Evolutionary conservation across 2,113 vertebrate genomes (phyloP), one percentile per base, ranked within the genome.

Genomic region (Hystrix brachyura): DNA sequence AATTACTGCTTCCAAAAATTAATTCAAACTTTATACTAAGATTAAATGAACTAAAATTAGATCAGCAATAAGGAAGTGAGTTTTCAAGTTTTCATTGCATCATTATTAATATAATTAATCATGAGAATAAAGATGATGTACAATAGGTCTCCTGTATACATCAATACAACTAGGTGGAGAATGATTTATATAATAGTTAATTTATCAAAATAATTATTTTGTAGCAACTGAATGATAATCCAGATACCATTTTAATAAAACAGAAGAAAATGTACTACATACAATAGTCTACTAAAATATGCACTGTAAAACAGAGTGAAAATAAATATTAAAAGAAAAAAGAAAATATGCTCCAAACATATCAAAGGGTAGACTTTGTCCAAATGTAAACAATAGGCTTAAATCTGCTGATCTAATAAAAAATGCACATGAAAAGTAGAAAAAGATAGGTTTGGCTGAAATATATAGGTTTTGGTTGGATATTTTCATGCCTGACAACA

Each of bases 261-360:
- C 29, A 80, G 59, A 86, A 43, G 29, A 71, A 69, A 51, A 11
- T 67, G 71, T 25, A 0, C 43, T 78, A 84, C 1, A 29, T 17
- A 76, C 2, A 51, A 48, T 48, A 29, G 23, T 29, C 38, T 76
- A 14, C 13, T 76, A 76, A 51, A 79, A 48, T 60, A 29, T 25
- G 43, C n/a, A 80, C 8, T 67, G 46, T 51, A 84, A 88, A 79
- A 94, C 55, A 62, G 51, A 79, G 71, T 74, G 8, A 79, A 94
- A 80, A 80, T 8, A 34, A 90, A 90, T 71, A 82, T 64, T 90
- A 78, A 82, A 83, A 88, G 2, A 8, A 91, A 92, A 90, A 86
- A 74, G n/a, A 92, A 90, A 89, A 69, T 72, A 62, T 80, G 7
- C 59, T 95, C 69, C 0, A 53, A 84, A 53, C 10, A 69, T 51